Conservation (phyloP, 2,888 invertebrate genomes). For the Euplexia lucipara region DNA sequence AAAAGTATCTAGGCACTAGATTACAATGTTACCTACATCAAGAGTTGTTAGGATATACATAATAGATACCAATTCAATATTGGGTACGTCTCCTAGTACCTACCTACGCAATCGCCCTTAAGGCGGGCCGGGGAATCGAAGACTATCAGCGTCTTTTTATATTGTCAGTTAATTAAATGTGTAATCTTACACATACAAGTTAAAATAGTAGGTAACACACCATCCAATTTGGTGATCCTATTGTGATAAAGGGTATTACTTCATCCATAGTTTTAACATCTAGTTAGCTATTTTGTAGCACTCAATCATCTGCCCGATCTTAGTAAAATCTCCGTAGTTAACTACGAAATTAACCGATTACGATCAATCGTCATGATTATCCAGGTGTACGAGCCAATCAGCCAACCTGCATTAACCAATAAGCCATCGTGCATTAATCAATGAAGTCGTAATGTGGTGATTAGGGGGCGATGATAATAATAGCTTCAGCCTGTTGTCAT, state of each 20-base stretch:
- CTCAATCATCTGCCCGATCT: conserved; percentile 16
- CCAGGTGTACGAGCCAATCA: conserved; percentile 15
- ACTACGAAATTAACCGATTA: conserved; percentile 14
- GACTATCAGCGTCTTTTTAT: not conserved
- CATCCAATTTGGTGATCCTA: not conserved
- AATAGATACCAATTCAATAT: not conserved
- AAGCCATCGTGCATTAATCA: conserved; percentile 12
- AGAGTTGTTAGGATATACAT: not conserved
- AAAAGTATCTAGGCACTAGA: conserved; percentile 47
- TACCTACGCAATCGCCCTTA: not conserved
- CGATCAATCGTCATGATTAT: conserved; percentile 34
- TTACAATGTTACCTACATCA: conserved; percentile 11
- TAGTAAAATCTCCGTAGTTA: not conserved
- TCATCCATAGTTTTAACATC: conserved; percentile 1
- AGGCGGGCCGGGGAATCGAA: too few relatives aligned
- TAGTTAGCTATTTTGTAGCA: conserved; percentile 30
- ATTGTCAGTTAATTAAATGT: conserved; percentile 1
- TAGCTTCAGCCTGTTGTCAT: conserved; percentile 78
- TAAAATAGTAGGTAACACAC: conserved; percentile 4
- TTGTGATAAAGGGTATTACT: not conserved
- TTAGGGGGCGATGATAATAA: conserved; percentile 77
- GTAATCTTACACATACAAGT: conserved; percentile 4
- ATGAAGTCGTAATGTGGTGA: conserved; percentile 24
- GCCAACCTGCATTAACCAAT: conserved; percentile 4
- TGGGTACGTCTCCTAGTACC: not conserved